Conservation (phyloP, 1,140 invertebrate species). For the Hyles vespertilio region DNA sequence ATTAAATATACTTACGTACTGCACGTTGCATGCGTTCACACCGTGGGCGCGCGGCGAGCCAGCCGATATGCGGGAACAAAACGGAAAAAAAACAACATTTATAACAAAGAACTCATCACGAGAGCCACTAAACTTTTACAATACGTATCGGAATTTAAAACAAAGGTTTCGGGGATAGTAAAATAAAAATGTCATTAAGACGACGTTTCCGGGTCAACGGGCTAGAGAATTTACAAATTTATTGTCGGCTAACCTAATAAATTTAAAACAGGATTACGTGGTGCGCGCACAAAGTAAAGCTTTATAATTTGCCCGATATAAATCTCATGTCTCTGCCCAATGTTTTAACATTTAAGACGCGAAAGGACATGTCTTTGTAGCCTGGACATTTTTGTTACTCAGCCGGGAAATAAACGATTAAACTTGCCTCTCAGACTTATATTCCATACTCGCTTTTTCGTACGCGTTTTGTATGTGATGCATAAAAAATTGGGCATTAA, state of each 20-base stretch:
- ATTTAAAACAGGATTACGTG: slow-evolving; percentile 68
- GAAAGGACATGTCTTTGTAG: slow-evolving; percentile 8
- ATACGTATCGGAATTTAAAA: slow-evolving; percentile 6
- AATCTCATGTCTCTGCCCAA: slow-evolving; percentile 50
- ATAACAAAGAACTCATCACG: not conserved
- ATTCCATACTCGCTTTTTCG: too few species aligned
- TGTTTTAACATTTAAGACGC: slow-evolving; percentile 42
- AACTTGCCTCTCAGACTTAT: too few species aligned
- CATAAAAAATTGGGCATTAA: too few species aligned
- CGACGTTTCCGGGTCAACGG: slow-evolving; percentile 58
- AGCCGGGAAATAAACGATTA: too few species aligned
- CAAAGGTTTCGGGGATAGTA: slow-evolving; percentile 27
- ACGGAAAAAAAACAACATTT: slow-evolving; percentile 17
- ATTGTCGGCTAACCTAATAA: slow-evolving; percentile 66
- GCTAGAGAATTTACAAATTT: slow-evolving; percentile 66
- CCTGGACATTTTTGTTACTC: too few species aligned
- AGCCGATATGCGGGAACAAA: slow-evolving; percentile 36
- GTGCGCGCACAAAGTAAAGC: slow-evolving; percentile 56
- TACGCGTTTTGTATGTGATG: too few species aligned
- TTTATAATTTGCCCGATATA: slow-evolving; percentile 68
- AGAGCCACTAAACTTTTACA: not conserved
- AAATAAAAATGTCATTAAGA: slow-evolving; percentile 54
- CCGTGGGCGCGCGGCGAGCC: slow-evolving; percentile 15
- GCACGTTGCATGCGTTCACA: slow-evolving; percentile 28
- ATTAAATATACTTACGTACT: slow-evolving; percentile 58